Conservation (phyloP, 2,888 invertebrate species). For the Trisateles emortualis region DNA sequence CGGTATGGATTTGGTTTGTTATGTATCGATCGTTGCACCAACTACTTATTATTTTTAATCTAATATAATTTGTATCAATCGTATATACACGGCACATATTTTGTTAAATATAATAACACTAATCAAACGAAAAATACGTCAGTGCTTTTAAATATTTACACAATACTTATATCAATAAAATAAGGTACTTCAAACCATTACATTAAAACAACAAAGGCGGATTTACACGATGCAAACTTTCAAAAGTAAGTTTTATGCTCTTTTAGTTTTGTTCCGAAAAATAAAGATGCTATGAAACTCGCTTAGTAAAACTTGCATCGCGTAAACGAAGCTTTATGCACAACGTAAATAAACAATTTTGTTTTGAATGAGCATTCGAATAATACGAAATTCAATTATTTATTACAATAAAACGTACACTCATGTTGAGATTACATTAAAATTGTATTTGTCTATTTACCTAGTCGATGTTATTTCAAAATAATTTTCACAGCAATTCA, state of each 20-base stretch:
- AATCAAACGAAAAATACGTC: constrained; percentile 68
- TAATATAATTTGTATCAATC: constrained; percentile 72
- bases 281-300: background rate
- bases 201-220: constrained; percentile 24
- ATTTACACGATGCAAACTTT: background rate
- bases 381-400: constrained; percentile 13
- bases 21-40: constrained; percentile 53
- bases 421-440: constrained; percentile 14
- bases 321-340: constrained; percentile 25
- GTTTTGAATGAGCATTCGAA: constrained; percentile 42
- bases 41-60: constrained; percentile 49
- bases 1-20: constrained; percentile 80
- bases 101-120: constrained; percentile 70
- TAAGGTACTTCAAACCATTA: constrained; percentile 73
- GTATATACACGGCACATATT: constrained; percentile 84
- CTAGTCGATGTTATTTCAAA: constrained; percentile 33
- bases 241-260: background rate
- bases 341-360: constrained; percentile 39
- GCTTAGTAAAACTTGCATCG: background rate
- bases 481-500: constrained; percentile 32
- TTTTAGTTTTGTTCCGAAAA: background rate
- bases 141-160: constrained; percentile 79
- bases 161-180: constrained; percentile 68
- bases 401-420: constrained; percentile 22
- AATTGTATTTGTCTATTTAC: constrained; percentile 26